These are phyloP conservation scores for Equus quagga DNA, from an alignment of 2,113 vertebrate species.

Conservation along the genomic window DNA sequence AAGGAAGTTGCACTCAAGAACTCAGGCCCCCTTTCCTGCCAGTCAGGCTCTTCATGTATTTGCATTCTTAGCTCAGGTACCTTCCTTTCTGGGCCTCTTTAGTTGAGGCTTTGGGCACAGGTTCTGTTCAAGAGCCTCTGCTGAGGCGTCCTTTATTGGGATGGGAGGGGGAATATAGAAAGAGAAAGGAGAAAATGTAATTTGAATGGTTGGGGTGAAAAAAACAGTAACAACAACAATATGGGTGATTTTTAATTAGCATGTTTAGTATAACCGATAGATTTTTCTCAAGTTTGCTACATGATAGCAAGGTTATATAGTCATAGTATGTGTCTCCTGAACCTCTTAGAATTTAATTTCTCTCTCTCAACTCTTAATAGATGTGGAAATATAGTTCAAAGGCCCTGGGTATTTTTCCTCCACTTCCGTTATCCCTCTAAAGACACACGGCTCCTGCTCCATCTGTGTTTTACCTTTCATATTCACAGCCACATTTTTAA, in stretches of 20 bases:
- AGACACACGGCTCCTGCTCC: background rate
- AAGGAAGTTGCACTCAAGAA: too few relatives aligned
- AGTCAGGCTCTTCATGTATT: too few relatives aligned
- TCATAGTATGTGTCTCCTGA: background rate
- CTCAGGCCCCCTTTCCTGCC: too few relatives aligned
- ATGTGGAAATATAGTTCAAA: background rate
- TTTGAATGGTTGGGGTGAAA: background rate
- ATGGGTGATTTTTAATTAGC: background rate
- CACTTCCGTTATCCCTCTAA: background rate
- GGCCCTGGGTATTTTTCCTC: background rate
- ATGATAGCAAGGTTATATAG: background rate
- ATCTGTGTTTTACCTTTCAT: background rate
- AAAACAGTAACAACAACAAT: background rate
- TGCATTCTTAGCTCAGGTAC: too few relatives aligned
- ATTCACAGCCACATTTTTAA: slow-evolving; percentile 6
- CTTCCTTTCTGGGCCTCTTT: too few relatives aligned
- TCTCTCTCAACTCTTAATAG: background rate
- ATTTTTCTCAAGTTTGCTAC: background rate
- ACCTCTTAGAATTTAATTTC: background rate
- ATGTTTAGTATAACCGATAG: background rate
- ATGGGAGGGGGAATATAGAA: too few relatives aligned
- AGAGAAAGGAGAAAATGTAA: background rate
- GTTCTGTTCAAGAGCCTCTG: too few relatives aligned
- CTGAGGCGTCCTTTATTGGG: too few relatives aligned
- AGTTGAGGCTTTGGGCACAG: too few relatives aligned